Percentiles rank a stretch among this genome's conserved stretches.
phyloP scores from a whole-genome alignment of 2,797 vertebrate species.

The Anguilla pacifica region DNA sequence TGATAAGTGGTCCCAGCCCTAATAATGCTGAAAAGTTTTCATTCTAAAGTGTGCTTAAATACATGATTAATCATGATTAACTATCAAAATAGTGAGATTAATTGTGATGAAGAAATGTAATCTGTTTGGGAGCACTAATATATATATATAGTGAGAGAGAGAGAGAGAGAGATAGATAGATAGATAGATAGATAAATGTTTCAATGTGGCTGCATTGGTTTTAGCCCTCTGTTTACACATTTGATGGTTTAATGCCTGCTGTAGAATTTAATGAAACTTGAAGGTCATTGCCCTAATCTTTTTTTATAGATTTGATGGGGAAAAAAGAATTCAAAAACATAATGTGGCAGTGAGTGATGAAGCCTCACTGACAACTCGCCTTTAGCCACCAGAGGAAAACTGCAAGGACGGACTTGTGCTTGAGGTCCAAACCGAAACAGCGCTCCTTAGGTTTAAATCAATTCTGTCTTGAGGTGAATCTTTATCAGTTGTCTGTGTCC shows the following conservation, averaged over 20 bases:
- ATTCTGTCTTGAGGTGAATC: constrained; percentile 65
- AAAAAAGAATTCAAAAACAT: constrained; percentile 66
- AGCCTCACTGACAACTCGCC: constrained; percentile 71
- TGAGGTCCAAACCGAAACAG: constrained; percentile 73
- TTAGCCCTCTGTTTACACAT: background rate
- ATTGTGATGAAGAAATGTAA: too few species aligned
- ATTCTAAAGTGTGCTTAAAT: too few species aligned
- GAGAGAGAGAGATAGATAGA: too few species aligned
- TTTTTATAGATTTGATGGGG: constrained; percentile 72
- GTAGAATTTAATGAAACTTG: constrained; percentile 61
- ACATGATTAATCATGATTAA: too few species aligned
- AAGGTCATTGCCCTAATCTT: constrained; percentile 76
- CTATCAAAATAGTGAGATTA: too few species aligned
- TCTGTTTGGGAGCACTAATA: too few species aligned
- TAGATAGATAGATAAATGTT: background rate
- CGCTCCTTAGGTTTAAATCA: constrained; percentile 76
- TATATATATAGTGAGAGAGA: too few species aligned
- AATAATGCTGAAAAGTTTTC: too few species aligned
- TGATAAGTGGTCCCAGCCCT: too few species aligned
- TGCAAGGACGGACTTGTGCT: constrained; percentile 68
- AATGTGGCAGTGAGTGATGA: constrained; percentile 74
- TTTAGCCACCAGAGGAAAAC: constrained; percentile 55
- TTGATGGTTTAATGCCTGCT: constrained; percentile 56
- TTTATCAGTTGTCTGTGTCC: constrained; percentile 79
- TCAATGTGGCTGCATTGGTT: constrained; percentile 24